Base-by-base conservation (phyloP, 2,888 invertebrate species). In the Melanophora roralis region DNA sequence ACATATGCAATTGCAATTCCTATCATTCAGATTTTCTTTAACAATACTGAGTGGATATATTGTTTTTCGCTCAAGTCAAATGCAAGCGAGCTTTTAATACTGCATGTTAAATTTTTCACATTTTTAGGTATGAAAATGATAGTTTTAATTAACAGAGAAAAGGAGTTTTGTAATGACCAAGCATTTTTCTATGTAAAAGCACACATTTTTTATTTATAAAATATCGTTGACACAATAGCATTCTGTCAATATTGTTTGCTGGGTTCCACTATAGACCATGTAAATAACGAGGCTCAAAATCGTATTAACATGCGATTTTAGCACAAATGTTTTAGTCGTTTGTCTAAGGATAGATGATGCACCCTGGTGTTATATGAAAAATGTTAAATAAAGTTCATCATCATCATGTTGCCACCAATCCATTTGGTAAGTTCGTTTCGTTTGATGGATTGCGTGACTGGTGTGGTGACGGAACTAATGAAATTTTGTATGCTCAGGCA, bases 391-490 rank as follows among this genome's bases (percentile, higher is more conserved):
- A 55, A 55, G 40, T 72, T 62, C 64, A 57, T 62, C 57, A 57
- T 38, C 47, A 47, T 9, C 47, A n/a, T 4, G 1, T 19, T 19
- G 3, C 27, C n/a, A 23, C 14, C 62, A 14, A 19, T 53, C 23
- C 34, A 36, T 36, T 40, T 55, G 36, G 12, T 45, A 16, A 36
- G 21, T 43, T 51, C 14, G 23, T 34, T 43, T 57, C 45, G 62
- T 51, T 49, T 67, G 75, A 71, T 76, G 34, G 62, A 80, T 76
- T 76, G 76, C 62, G 51, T 80, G 67, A 71, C 67, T 80, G 75
- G 62, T 59, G 60, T 62, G 62, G 62, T 55, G 67, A 34, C 45
- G 68, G 55, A 55, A 67, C 72, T 75, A 80, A 80, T 68, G 72
- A 51, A 65, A 64, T 64, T 75, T 80, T 76, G 65, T 67, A 49